A percentile compares a stretch with the other conserved stretches of the same genome.
phyloP scores from a whole-genome alignment of 2,113 vertebrate species.

The Xenopus laevis region DNA sequence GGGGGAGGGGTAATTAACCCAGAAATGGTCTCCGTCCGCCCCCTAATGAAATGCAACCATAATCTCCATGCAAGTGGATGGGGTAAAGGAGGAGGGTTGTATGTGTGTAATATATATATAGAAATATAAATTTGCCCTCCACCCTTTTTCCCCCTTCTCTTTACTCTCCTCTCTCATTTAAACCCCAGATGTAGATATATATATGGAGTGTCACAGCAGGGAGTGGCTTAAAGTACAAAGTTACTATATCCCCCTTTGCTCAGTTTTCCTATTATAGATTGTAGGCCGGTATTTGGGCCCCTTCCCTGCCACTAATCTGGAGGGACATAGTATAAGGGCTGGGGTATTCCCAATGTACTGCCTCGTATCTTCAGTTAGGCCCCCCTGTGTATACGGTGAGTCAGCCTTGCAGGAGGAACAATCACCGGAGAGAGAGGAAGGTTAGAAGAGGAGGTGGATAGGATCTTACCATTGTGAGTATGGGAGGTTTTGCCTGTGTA shows the following conservation, averaged over 20 bases:
- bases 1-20: constrained; percentile 24
- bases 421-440: neutral
- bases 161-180: neutral
- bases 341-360: neutral
- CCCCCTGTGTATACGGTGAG: neutral
- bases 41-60: constrained; percentile 3
- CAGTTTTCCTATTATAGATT: neutral
- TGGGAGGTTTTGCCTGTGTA: too few species aligned
- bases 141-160: neutral
- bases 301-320: constrained; percentile 26
- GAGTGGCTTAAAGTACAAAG: neutral
- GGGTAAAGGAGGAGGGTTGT: constrained; percentile 22
- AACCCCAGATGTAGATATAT: constrained; percentile 4
- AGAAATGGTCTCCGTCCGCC: constrained; percentile 24
- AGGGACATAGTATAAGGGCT: constrained; percentile 32
- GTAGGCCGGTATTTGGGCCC: neutral
- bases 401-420: constrained; percentile 34
- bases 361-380: neutral
- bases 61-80: neutral
- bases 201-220: constrained; percentile 1
- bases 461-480: too few species aligned
- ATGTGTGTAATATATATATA: constrained; percentile 25
- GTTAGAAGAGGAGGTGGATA: neutral
- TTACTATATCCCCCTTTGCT: neutral
- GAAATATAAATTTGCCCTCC: constrained; percentile 13